Evolutionary conservation across 2,888 invertebrate genomes (phyloP).

Genomic region (Megamerina dolium): DNA sequence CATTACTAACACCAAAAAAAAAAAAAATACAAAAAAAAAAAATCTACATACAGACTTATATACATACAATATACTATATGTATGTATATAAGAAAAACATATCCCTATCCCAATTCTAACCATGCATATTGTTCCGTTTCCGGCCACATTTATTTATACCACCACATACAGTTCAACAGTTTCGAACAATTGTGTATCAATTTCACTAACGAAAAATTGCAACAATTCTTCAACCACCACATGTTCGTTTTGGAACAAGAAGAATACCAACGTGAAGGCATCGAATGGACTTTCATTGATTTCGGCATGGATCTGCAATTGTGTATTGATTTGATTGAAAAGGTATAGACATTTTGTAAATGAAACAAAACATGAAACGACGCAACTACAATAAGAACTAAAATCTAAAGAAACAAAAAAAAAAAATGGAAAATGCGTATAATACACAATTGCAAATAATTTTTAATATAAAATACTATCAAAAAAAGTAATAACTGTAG

Average conservation of each 20-base stretch:
- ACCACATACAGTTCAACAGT: constrained; percentile 70
- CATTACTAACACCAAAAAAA: not conserved
- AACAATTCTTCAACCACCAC: constrained; percentile 93
- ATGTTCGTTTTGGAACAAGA: constrained; percentile 93
- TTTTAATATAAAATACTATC: not conserved
- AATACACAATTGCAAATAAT: constrained; percentile 5
- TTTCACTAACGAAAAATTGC: constrained; percentile 89
- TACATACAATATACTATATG: too few relatives aligned
- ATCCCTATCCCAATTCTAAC: constrained; percentile 16
- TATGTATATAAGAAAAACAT: too few relatives aligned
- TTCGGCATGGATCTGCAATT: constrained; percentile 85
- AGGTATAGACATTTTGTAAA: constrained; percentile 52
- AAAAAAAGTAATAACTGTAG: too few relatives aligned
- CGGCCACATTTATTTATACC: constrained; percentile 12
- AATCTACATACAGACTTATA: too few relatives aligned
- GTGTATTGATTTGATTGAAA: constrained; percentile 72
- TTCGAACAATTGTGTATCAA: constrained; percentile 93
- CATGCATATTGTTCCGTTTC: constrained; percentile 45
- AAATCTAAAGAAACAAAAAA: not conserved
- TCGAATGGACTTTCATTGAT: constrained; percentile 89
- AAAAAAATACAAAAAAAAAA: not conserved
- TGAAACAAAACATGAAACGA: too few relatives aligned
- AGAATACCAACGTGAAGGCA: constrained; percentile 85
- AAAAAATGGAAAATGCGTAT: not conserved
- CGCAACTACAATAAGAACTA: not conserved